Percentiles rank a stretch among this genome's conserved stretches.
These are phyloP conservation scores for Limnodromus scolopaceus DNA, from an alignment of 2,797 vertebrate genomes.

Conservation along the genomic window DNA sequence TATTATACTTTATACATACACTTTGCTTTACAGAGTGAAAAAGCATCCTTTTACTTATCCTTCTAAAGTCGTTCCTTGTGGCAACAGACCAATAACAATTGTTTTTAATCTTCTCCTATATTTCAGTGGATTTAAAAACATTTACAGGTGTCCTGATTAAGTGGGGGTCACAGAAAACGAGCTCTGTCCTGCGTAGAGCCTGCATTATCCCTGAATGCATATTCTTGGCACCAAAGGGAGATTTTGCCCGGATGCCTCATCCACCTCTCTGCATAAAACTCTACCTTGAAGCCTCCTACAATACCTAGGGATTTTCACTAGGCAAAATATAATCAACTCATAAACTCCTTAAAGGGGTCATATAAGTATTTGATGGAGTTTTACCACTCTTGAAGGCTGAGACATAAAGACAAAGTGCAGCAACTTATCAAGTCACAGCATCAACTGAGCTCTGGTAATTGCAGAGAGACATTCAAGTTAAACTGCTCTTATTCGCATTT, in stretches of 20 bases:
- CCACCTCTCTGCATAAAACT: not conserved
- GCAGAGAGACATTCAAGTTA: not conserved
- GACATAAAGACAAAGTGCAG: not conserved
- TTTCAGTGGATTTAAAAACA: not conserved
- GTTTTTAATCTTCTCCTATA: not conserved
- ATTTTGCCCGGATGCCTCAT: not conserved
- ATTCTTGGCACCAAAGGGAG: not conserved
- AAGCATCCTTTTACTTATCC: not conserved
- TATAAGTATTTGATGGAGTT: not conserved
- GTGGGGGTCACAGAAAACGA: not conserved
- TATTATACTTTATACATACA: not conserved
- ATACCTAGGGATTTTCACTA: not conserved
- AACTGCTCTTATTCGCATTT: not conserved
- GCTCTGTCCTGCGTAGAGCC: not conserved
- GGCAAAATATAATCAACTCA: not conserved
- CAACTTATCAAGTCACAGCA: not conserved
- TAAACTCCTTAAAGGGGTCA: not conserved
- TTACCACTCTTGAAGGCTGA: not conserved
- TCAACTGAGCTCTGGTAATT: not conserved
- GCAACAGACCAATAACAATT: not conserved
- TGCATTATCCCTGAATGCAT: not conserved
- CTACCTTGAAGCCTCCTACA: not conserved
- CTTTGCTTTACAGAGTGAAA: not conserved
- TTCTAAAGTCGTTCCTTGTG: not conserved
- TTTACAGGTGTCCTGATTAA: not conserved